phyloP scores from a whole-genome alignment of 2,113 vertebrate genomes.

The Regulus satrapa region DNA sequence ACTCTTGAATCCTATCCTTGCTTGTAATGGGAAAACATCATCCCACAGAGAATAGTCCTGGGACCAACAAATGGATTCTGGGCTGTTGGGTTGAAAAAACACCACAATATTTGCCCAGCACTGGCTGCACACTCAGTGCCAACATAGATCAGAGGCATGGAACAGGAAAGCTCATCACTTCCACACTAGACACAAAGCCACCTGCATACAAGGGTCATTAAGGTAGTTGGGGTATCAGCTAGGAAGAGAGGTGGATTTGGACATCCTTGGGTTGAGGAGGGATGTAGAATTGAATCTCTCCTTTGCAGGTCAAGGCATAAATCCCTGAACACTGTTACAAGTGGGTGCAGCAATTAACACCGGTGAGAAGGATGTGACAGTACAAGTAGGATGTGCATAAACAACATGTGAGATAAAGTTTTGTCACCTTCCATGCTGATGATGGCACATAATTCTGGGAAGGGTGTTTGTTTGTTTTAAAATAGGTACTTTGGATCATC shows the following conservation, averaged over 20 bases:
- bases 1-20: not conserved
- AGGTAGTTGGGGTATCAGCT: not conserved
- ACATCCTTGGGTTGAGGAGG: not conserved
- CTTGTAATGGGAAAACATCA: not conserved
- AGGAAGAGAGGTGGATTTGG: not conserved
- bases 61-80: not conserved
- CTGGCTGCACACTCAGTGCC: not conserved
- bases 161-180: not conserved
- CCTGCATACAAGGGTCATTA: fast-evolving
- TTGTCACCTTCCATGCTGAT: not conserved
- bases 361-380: not conserved
- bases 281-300: not conserved
- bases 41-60: not conserved
- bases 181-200: not conserved
- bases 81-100: not conserved
- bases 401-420: not conserved
- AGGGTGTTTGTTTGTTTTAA: not conserved
- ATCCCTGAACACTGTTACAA: not conserved
- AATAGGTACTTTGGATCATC: not conserved
- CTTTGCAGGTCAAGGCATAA: not conserved
- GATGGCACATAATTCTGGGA: not conserved
- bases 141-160: not conserved
- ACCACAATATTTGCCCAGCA: not conserved
- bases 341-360: not conserved
- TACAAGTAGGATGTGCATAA: not conserved